Evolutionary conservation across 2,888 invertebrate genomes (phyloP).

Genomic region (Thymelicus sylvestris): DNA sequence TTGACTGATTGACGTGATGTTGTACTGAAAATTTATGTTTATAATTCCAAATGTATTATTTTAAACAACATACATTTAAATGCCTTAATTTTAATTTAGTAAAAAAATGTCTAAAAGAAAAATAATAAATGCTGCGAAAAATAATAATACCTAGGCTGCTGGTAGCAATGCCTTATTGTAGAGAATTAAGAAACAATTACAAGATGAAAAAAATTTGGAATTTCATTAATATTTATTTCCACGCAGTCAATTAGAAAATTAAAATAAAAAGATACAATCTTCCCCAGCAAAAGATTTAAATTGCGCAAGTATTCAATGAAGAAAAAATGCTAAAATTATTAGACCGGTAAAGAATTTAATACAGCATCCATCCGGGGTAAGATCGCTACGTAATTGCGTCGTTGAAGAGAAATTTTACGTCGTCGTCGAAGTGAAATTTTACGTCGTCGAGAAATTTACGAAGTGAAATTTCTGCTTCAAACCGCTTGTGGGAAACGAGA

Average conservation of each 20-base stretch:
- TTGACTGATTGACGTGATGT: too few relatives aligned
- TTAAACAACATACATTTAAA: too few relatives aligned
- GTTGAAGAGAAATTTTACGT: slow-evolving; percentile 46
- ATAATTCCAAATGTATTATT: too few relatives aligned
- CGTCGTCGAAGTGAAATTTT: slow-evolving; percentile 50
- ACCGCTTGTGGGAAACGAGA: slow-evolving; percentile 41
- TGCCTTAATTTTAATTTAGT: too few relatives aligned
- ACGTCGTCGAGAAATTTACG: slow-evolving; percentile 60
- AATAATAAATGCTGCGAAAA: too few relatives aligned
- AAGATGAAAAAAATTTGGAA: too few relatives aligned
- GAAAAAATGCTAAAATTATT: slow-evolving; percentile 44
- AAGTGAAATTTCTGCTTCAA: slow-evolving; percentile 62
- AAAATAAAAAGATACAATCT: background rate
- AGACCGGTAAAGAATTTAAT: slow-evolving; percentile 63
- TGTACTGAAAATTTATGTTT: too few relatives aligned
- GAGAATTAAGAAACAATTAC: too few relatives aligned
- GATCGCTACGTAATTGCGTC: slow-evolving; percentile 64
- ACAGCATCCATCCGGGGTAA: slow-evolving; percentile 54
- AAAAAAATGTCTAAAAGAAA: too few relatives aligned
- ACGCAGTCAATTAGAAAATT: background rate
- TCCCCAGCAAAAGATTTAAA: background rate
- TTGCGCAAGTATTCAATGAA: slow-evolving; percentile 13
- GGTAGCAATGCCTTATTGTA: too few relatives aligned
- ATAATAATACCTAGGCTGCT: too few relatives aligned
- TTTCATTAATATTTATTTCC: background rate